A percentile compares a stretch with the other conserved stretches of the same genome.
phyloP scores from a whole-genome alignment of 2,797 vertebrate genomes.

The Myotis findleyi region DNA sequence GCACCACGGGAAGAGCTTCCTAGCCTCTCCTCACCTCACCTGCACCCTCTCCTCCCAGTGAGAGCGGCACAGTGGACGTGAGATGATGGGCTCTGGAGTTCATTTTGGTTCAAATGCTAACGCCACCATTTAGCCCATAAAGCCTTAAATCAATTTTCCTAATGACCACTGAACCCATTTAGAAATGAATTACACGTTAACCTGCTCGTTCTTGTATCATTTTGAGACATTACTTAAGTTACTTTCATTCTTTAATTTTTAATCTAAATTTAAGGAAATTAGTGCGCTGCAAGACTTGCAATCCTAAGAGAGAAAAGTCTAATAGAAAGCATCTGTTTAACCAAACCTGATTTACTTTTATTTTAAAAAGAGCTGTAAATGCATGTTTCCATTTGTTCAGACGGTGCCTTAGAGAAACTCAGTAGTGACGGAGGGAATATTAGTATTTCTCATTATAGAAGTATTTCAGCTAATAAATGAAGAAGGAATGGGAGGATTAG shows the following conservation, averaged over 20 bases:
- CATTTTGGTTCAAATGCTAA: constrained; percentile 38
- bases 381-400: background rate
- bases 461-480: background rate
- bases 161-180: background rate
- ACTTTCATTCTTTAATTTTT: background rate
- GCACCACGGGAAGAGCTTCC: background rate
- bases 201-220: background rate
- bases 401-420: background rate
- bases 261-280: background rate
- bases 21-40: background rate
- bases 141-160: background rate
- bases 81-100: background rate
- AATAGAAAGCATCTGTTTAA: background rate
- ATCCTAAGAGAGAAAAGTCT: background rate
- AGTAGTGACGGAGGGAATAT: background rate
- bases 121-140: background rate
- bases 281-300: background rate
- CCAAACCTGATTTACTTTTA: background rate
- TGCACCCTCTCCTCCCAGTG: background rate
- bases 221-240: background rate
- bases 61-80: background rate
- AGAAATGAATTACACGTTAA: constrained; percentile 28
- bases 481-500: background rate
- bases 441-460: background rate
- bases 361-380: background rate